Evolutionary conservation across 2,888 invertebrate species (phyloP).

Genomic region (Neria commutata): DNA sequence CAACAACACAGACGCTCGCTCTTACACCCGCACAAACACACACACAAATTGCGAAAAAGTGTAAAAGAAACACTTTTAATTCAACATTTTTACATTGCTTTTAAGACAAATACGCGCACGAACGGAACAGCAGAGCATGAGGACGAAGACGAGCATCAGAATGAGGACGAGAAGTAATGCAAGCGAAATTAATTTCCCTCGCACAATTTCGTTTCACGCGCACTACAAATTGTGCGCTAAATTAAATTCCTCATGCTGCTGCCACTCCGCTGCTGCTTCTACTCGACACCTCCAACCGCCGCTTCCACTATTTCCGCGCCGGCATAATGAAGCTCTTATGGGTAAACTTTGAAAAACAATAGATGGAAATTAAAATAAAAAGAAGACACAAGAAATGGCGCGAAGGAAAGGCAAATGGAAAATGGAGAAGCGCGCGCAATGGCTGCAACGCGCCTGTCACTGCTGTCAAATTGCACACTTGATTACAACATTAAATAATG

Average conservation of each 20-base stretch:
- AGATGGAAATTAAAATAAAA: conserved; percentile 13
- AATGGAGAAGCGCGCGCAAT: no score
- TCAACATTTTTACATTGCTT: conserved; percentile 3
- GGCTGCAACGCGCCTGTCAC: neutral
- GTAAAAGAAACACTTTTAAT: conserved; percentile 2
- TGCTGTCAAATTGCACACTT: conserved; percentile 7
- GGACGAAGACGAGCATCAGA: neutral
- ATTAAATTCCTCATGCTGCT: conserved; percentile 27
- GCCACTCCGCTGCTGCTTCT: no score
- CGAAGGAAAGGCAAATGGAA: no score
- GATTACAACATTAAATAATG: conserved; percentile 11
- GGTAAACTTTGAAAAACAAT: conserved; percentile 16
- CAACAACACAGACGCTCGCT: no score
- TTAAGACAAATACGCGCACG: neutral
- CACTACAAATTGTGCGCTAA: conserved; percentile 25
- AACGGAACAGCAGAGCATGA: neutral
- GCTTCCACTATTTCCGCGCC: neutral
- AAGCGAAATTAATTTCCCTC: conserved; percentile 22
- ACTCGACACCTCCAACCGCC: neutral
- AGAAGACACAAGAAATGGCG: conserved; percentile 2
- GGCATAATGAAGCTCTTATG: conserved; percentile 12
- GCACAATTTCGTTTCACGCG: conserved; percentile 17
- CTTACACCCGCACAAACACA: neutral
- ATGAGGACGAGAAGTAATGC: neutral
- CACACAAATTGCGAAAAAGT: no score